Conservation (phyloP, 1,140 invertebrate genomes). For the Homalodisca vitripennis region DNA sequence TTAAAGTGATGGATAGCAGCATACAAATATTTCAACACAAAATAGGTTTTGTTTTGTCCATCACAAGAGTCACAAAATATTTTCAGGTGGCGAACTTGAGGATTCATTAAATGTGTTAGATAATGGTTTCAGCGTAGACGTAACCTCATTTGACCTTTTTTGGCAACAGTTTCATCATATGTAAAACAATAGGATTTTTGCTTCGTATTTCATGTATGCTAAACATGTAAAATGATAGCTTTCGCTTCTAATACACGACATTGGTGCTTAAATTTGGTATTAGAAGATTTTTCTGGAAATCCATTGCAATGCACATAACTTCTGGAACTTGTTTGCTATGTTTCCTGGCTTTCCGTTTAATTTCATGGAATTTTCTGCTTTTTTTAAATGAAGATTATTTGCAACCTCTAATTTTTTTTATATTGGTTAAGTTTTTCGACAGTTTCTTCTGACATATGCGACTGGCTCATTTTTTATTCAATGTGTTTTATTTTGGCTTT, state of each 20-base stretch:
- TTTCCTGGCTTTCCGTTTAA: not conserved
- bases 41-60: slow-evolving; percentile 22
- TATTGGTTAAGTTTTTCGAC: not conserved
- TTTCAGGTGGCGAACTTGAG: no score
- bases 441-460: slow-evolving; percentile 7
- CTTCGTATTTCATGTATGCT: slow-evolving; percentile 26
- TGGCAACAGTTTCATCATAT: slow-evolving; percentile 33
- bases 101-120: slow-evolving; percentile 1
- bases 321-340: slow-evolving; percentile 11
- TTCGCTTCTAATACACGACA: slow-evolving; percentile 18
- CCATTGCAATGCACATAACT: slow-evolving; percentile 20
- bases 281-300: slow-evolving; percentile 28
- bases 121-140: slow-evolving; percentile 28
- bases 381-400: slow-evolving; percentile 27
- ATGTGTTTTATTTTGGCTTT: slow-evolving; percentile 26
- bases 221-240: slow-evolving; percentile 32
- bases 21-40: slow-evolving; percentile 34
- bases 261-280: slow-evolving; percentile 30
- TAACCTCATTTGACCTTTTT: slow-evolving; percentile 32
- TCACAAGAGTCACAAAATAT: slow-evolving; percentile 24
- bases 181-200: slow-evolving; percentile 26
- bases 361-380: slow-evolving; percentile 29
- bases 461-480: slow-evolving; percentile 6
- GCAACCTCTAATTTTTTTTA: slow-evolving; percentile 3
- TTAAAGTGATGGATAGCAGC: slow-evolving; percentile 34